Evolutionary conservation across 2,113 vertebrate genomes (phyloP).

Genomic region (Lonchura striata): DNA sequence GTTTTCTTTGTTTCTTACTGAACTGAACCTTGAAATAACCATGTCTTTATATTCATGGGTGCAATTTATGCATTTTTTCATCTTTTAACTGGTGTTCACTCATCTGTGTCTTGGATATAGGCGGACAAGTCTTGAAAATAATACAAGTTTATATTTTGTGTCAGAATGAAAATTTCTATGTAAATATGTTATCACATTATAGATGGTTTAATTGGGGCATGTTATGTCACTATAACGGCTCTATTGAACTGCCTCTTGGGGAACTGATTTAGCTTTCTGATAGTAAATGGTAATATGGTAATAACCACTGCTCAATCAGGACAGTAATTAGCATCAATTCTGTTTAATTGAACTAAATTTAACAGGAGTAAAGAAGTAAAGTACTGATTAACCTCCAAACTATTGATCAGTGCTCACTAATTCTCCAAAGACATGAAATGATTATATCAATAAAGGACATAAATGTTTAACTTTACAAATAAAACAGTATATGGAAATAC

Average conservation of each 20-base stretch:
- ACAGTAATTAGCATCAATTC: slow-evolving; percentile 54
- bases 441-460: slow-evolving; percentile 44
- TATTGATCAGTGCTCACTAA: slow-evolving; percentile 41
- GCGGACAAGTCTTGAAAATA: not conserved
- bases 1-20: not conserved
- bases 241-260: slow-evolving; percentile 1
- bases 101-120: not conserved
- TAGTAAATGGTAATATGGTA: slow-evolving; percentile 38
- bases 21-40: not conserved
- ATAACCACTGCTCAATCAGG: slow-evolving; percentile 56
- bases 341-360: slow-evolving; percentile 58
- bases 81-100: not conserved
- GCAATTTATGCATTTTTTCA: not conserved
- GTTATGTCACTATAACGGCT: not conserved
- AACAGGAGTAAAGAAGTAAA: slow-evolving; percentile 20
- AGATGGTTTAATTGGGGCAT: not conserved
- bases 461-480: slow-evolving; percentile 23
- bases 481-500: not conserved
- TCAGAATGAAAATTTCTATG: not conserved
- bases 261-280: slow-evolving; percentile 16
- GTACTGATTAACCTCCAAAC: slow-evolving; percentile 59
- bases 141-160: not conserved
- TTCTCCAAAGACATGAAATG: slow-evolving; percentile 19
- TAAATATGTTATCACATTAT: not conserved
- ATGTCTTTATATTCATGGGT: not conserved